Evolutionary conservation across 2,113 vertebrate genomes (phyloP), one percentile per base, ranked within the genome.

Genomic region (Brachyistius frenatus): DNA sequence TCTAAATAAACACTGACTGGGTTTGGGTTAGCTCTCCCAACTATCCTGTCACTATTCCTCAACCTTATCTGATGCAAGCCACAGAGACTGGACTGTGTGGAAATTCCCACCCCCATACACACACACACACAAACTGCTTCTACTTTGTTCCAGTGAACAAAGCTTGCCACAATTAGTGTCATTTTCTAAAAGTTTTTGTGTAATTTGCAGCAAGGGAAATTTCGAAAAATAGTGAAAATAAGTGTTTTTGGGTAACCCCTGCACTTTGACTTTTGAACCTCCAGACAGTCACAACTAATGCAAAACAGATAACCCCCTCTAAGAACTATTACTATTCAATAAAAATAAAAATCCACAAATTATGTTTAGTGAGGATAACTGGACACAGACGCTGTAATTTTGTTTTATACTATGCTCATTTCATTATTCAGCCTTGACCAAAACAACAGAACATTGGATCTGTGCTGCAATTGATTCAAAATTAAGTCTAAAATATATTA

Each of bases 1-100:
- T 80, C 81, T 92, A 91, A 92, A 91, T 88, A 91, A 92, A 92
- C 92, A 92, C 41, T 30, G 80, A 37, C 65, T 88, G 73, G 80
- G 80, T 86, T 89, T 77, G 83, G 87, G 81, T 83, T 81, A 62
- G 80, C 80, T 73, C 73, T 78, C 70, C 74, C 83, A 84, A 81
- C 86, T 83, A 35, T 79, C 73, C 81, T 88, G 82, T 88, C 80
- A 88, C 84, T 81, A 79, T 77, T 85, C 64, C 80, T 64, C 41
- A 67, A 14, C 76, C 86, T 92, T 93, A 92, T 93, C 91, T 90
- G 89, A 94, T 91, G 75, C 60, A 78, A 74, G 65, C 41, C 72
- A 61, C 62, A 80, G 62, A 75, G 52, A 66, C 67, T 11, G 70
- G 49, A 60, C 65, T 44, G 49, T 61, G 50, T 16, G 69, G 56